phyloP scores from a whole-genome alignment of 1,140 invertebrate genomes.

The Polyergus mexicanus region DNA sequence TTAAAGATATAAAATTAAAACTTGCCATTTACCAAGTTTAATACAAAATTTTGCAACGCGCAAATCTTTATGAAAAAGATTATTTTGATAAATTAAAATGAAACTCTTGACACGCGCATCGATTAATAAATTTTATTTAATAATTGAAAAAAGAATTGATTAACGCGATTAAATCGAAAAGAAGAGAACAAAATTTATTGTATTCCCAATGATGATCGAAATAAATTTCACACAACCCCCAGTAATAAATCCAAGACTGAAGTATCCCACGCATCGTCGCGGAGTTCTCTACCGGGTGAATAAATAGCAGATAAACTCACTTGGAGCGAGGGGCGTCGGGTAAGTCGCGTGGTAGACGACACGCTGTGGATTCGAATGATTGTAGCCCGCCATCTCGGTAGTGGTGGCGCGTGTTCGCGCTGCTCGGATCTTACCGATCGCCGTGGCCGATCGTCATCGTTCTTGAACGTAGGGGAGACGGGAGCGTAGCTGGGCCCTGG shows the following conservation, averaged over 20 bases:
- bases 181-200: not conserved
- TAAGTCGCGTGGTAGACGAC: slow-evolving; percentile 84
- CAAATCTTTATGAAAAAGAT: not conserved
- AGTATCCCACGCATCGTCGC: not conserved
- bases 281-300: slow-evolving; percentile 8
- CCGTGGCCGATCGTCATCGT: slow-evolving; percentile 76
- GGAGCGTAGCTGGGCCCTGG: slow-evolving; percentile 67
- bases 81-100: slow-evolving; percentile 4
- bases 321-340: slow-evolving; percentile 86
- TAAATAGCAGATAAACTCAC: slow-evolving; percentile 80
- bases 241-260: not conserved
- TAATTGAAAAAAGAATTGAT: not conserved
- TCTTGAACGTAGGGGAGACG: slow-evolving; percentile 65
- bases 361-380: slow-evolving; percentile 77
- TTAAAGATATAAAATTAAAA: not conserved
- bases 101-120: not conserved
- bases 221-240: not conserved
- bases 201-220: not conserved
- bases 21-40: not conserved
- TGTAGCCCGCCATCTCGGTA: slow-evolving; percentile 84
- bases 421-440: slow-evolving; percentile 75
- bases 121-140: not conserved
- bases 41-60: not conserved
- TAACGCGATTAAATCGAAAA: not conserved
- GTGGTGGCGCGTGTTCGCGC: slow-evolving; percentile 69